Evolutionary conservation across 2,797 vertebrate genomes (phyloP).

Genomic region (Sus cebifrons): DNA sequence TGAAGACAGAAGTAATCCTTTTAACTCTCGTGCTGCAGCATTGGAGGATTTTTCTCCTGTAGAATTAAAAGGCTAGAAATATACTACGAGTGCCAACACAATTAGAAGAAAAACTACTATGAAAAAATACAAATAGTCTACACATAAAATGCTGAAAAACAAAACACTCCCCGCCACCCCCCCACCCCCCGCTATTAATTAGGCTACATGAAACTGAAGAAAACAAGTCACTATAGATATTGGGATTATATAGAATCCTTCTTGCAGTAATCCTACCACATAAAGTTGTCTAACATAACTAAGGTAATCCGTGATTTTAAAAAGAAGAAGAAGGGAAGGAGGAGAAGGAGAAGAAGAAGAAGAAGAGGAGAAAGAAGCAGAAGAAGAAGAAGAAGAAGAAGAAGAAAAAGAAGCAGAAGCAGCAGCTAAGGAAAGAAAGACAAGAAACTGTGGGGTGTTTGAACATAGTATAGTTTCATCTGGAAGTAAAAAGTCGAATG

Average conservation of each 20-base stretch:
- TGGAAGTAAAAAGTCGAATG: not conserved
- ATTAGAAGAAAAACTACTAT: conserved; percentile 1
- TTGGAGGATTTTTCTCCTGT: not conserved
- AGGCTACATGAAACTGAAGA: not conserved
- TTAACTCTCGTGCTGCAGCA: not conserved
- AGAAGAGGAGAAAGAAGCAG: not conserved
- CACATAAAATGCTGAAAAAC: conserved; percentile 13
- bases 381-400: no score
- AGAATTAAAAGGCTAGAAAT: conserved; percentile 15
- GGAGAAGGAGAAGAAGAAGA: not conserved
- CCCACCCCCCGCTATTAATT: not conserved
- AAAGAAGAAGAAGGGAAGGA: not conserved
- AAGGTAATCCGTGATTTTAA: not conserved
- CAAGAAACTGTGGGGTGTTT: not conserved
- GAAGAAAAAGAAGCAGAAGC: no score
- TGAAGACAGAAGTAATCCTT: not conserved
- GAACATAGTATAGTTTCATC: not conserved
- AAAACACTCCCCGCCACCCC: not conserved
- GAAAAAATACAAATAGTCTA: conserved; percentile 50
- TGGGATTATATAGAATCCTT: not conserved
- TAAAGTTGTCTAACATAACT: not conserved
- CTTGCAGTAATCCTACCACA: not conserved
- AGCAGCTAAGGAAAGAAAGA: not conserved
- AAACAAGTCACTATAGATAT: not conserved
- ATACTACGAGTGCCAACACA: not conserved